These are phyloP conservation scores for Apis laboriosa DNA, from an alignment of 1,140 invertebrate species.

Conservation along the genomic window DNA sequence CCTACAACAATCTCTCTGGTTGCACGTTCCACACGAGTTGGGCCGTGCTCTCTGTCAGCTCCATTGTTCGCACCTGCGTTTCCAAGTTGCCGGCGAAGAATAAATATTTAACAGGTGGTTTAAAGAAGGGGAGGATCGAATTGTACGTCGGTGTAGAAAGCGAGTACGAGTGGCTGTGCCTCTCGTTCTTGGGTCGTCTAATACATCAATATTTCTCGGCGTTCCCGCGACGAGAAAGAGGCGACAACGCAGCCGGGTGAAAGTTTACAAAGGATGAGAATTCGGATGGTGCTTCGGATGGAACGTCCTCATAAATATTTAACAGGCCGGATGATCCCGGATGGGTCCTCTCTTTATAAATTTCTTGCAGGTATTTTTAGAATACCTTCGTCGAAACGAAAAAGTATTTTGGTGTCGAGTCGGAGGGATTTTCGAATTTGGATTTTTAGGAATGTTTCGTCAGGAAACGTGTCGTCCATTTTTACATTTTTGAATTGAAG, in stretches of 20 bases:
- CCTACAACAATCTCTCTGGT: too few relatives aligned
- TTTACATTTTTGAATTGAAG: too few relatives aligned
- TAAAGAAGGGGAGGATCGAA: background rate
- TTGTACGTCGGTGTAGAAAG: slow-evolving; percentile 14
- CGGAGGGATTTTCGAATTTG: background rate
- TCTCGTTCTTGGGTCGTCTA: slow-evolving; percentile 4
- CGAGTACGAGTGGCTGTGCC: background rate
- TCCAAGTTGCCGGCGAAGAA: background rate
- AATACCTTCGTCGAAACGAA: background rate
- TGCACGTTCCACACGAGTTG: too few relatives aligned
- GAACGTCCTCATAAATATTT: slow-evolving; percentile 56
- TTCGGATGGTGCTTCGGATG: slow-evolving; percentile 57
- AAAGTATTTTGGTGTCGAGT: background rate
- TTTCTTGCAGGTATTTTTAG: background rate
- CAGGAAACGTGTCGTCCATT: too few relatives aligned
- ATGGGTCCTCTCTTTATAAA: background rate
- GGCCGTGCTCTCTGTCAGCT: background rate
- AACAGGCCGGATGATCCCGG: slow-evolving; percentile 6
- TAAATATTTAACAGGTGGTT: slow-evolving; percentile 13
- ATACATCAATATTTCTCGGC: slow-evolving; percentile 22
- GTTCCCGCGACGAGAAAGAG: background rate
- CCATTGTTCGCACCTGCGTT: background rate
- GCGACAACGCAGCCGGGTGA: slow-evolving; percentile 30
- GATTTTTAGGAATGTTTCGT: background rate
- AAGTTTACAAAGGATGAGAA: slow-evolving; percentile 61